A percentile compares a stretch with the other conserved stretches of the same genome.
phyloP scores from a whole-genome alignment of 2,888 invertebrate species.

The Diaphora mendica region DNA sequence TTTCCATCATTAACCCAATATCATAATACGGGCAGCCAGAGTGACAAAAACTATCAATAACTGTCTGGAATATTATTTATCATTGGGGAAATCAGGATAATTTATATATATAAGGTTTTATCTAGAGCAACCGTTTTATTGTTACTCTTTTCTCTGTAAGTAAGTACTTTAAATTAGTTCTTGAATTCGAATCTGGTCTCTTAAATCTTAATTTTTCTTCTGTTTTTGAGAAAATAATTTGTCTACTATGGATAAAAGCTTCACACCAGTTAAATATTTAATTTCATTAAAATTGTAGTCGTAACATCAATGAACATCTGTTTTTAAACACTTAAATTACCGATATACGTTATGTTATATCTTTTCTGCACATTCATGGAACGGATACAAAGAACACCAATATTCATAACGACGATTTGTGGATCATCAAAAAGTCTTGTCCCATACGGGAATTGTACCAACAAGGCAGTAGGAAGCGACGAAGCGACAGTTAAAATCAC shows the following conservation, averaged over 20 bases:
- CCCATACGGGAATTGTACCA: too few relatives aligned
- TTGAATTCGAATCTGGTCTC: not conserved
- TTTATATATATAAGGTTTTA: conserved; percentile 2
- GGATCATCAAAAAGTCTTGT: too few relatives aligned
- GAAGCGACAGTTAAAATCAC: too few relatives aligned
- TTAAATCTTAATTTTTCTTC: not conserved
- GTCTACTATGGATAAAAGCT: not conserved
- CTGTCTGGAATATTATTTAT: conserved; percentile 41
- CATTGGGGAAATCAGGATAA: conserved; percentile 15
- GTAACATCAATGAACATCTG: too few relatives aligned
- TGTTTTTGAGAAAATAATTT: not conserved
- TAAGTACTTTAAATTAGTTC: not conserved
- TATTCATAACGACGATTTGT: too few relatives aligned
- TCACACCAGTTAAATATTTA: too few relatives aligned
- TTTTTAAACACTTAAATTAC: too few relatives aligned
- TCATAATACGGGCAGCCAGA: conserved; percentile 29
- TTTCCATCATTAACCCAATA: conserved; percentile 48
- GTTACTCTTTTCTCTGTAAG: not conserved
- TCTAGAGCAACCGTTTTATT: not conserved
- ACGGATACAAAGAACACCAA: too few relatives aligned
- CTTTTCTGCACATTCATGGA: too few relatives aligned
- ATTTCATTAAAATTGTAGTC: too few relatives aligned
- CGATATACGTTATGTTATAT: too few relatives aligned
- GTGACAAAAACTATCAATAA: conserved; percentile 56
- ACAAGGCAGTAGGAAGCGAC: too few relatives aligned